Conservation (phyloP, 2,888 invertebrate species). For the Oligia latruncula region DNA sequence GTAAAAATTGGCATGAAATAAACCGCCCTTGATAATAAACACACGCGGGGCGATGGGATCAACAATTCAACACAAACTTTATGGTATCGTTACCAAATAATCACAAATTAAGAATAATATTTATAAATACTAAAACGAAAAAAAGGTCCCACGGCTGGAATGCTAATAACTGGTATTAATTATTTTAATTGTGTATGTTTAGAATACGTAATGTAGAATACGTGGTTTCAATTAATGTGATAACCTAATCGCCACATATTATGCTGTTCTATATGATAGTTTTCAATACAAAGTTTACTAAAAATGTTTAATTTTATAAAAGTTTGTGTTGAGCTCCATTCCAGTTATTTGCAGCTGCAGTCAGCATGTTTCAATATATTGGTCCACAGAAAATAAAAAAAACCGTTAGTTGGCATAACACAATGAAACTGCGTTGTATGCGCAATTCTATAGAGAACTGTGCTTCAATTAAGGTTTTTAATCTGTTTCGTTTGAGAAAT, state of each 20-base stretch:
- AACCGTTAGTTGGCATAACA: conserved; percentile 48
- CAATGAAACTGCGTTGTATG: conserved; percentile 38
- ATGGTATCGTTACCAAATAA: too few species aligned
- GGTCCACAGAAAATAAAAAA: conserved; percentile 55
- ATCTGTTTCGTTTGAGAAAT: conserved; percentile 15
- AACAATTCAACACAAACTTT: too few species aligned
- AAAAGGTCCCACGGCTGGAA: too few species aligned
- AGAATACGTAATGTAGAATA: not conserved
- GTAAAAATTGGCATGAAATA: not conserved
- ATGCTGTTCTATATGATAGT: not conserved
- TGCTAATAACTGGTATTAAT: too few species aligned
- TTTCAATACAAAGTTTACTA: conserved; percentile 3
- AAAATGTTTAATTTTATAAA: conserved; percentile 22
- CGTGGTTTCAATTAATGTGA: not conserved
- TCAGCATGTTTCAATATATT: conserved; percentile 59
- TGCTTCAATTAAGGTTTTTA: conserved; percentile 35
- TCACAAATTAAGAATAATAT: too few species aligned
- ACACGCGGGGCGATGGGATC: too few species aligned
- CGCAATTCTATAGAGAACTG: not conserved
- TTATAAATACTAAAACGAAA: not conserved
- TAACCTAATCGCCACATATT: not conserved
- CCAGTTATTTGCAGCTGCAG: conserved; percentile 54
- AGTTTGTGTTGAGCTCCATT: conserved; percentile 25
- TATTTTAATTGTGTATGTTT: not conserved
- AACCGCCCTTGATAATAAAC: not conserved